These are phyloP conservation scores for Drosophila maculinotata DNA, from an alignment of 2,888 invertebrate genomes.

Conservation along the genomic window DNA sequence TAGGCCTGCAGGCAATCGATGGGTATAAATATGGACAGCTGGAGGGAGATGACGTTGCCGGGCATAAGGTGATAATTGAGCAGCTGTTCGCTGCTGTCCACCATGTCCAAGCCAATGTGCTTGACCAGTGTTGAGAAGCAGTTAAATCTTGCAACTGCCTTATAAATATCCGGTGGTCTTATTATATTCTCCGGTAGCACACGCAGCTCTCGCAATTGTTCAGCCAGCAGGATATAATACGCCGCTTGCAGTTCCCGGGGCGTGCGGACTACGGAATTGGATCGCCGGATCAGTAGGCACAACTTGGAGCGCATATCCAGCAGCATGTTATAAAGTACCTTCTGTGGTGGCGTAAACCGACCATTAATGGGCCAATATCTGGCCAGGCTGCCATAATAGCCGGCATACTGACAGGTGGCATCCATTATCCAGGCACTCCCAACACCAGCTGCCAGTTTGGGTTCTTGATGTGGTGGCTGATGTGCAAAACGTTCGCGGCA, in stretches of 20 bases:
- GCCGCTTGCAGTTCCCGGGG: conserved; percentile 37
- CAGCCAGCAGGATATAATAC: conserved; percentile 34
- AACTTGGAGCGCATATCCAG: conserved; percentile 45
- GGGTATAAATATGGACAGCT: conserved; percentile 48
- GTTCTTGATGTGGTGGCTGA: conserved; percentile 25
- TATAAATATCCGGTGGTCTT: conserved; percentile 5
- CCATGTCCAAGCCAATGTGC: conserved; percentile 45
- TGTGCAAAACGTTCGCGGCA: conserved; percentile 33
- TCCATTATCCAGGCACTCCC: conserved; percentile 47
- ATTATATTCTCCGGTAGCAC: conserved; percentile 25
- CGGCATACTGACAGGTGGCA: conserved; percentile 51
- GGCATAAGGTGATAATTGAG: conserved; percentile 33
- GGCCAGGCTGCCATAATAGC: conserved; percentile 52
- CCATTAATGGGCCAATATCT: conserved; percentile 56
- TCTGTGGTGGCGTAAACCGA: conserved; percentile 51
- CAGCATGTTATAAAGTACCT: conserved; percentile 49
- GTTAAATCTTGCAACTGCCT: conserved; percentile 16
- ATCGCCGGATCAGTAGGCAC: conserved; percentile 12
- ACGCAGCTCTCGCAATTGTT: conserved; percentile 32
- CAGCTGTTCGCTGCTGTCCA: conserved; percentile 3
- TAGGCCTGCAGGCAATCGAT: conserved; percentile 38
- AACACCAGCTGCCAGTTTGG: conserved; percentile 4
- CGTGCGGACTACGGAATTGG: conserved; percentile 11
- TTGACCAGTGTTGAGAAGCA: conserved; percentile 34
- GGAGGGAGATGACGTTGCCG: conserved; percentile 48